Evolutionary conservation across 2,888 invertebrate species (phyloP), one percentile per base, ranked within the genome.

Genomic region (Hirtodrosophila alboralis): DNA sequence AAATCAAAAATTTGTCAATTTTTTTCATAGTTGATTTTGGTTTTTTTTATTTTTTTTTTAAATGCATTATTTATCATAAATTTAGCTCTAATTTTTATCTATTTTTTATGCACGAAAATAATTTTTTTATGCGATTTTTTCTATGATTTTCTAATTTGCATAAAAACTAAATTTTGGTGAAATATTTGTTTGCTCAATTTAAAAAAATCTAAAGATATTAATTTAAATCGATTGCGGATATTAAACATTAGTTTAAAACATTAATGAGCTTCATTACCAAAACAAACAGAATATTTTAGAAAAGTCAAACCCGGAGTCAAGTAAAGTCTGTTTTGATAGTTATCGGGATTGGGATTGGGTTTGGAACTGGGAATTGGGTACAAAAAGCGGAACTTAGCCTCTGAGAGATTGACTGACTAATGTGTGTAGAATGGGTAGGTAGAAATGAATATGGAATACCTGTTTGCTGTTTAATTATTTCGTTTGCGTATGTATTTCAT

Each of bases 231-330:
- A 7, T 23, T 6, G 23, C 23, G 23, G 3, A 23, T 23, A 23
- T 23, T 8, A 23, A 23, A 1, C 6, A 23, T 23, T 3, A 23
- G 23, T 23, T 5, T 6, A 23, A 81, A 86, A 78, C 89, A 87
- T 87, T 89, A 88, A 88, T 88, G 87, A 83, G 80, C 81, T 85
- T 88, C 87, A 88, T 88, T 88, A 89, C 86, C 78, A 89, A 88
- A 88, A 89, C 89, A 88, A 88, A 88, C 85, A 85, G 73, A 75
- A 75, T n/a, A 78, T 72, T 53, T 53, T 67, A 72, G 48, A 67
- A 52, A 54, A 60, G 63, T 31, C 69, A 47, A 65, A 34, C 37
- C 37, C 51, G 13, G 31, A 36, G 28, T 66, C 26, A 44, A 57
- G n/a, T n/a, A n/a, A n/a, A n/a, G n/a, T n/a, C n/a, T 47, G 3